Base-by-base conservation (phyloP, 2,888 invertebrate genomes). In the Eupithecia dodoneata region DNA sequence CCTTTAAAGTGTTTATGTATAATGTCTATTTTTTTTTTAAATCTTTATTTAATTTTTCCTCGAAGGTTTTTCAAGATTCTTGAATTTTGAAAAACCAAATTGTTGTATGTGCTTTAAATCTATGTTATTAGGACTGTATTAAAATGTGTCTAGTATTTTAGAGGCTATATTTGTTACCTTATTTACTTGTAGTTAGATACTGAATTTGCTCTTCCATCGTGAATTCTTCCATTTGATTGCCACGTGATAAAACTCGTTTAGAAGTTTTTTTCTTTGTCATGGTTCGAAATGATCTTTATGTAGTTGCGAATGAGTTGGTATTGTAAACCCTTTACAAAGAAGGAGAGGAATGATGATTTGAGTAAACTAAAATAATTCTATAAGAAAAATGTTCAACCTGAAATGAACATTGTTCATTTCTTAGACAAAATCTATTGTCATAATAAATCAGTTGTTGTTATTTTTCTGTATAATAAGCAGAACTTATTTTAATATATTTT, bases 221-320 rank as follows among this genome's bases (percentile, higher is more conserved):
- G 93, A 94, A 93, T 93, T 94, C 93, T 93, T 94, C 91, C 91
- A 88, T 81, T 87, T 88, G 86, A 87, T 87, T 93, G 94, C 94
- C 94, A 94, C 89, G 84, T 77, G 44, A 69, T 59, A 4, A 30
- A 30, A 63, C 30, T 63, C 30, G 10, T 30, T 63, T 30, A 3
- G 63, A 0, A 12, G 30, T 63, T 59, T 30, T 63, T 30, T 30
- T 30, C 30, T 30, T 63, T 18, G 10, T 18, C 10, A 30, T 59
- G 59, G 0, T 59, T 9, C 18, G 18, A 18, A 59, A 30, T 18
- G 10, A 59, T 59, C 10, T 10, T 6, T 10, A 18, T 10, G 2
- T 10, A 18, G 10, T 18, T 10, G 9, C 59, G 4, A 18, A n/a
- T n/a, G 3, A 55, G 6, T 55, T 15, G 52, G n/a, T 55, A n/a